Evolutionary conservation across 2,888 invertebrate genomes (phyloP).

Genomic region (Himalopsyche anomala): DNA sequence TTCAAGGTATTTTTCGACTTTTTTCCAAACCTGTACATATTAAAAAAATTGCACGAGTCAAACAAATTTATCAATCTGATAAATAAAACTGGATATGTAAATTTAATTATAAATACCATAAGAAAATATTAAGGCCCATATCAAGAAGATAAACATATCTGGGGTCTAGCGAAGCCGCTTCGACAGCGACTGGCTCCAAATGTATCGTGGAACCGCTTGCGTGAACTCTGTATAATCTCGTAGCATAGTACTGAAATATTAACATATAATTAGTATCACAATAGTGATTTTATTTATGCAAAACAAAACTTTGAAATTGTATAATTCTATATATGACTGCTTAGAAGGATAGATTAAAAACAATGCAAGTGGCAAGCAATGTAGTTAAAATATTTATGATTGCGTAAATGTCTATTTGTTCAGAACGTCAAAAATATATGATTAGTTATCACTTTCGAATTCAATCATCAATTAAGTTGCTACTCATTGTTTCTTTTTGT

Average conservation of each 20-base stretch:
- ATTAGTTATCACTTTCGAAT: too few species aligned
- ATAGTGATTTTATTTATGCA: not conserved
- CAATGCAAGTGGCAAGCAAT: not conserved
- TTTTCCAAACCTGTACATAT: conserved; percentile 79
- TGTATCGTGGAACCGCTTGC: conserved; percentile 91
- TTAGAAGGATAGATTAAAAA: not conserved
- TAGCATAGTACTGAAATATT: conserved; percentile 84
- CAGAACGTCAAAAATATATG: not conserved
- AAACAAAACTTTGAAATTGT: not conserved
- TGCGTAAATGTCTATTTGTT: not conserved
- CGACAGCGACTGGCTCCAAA: conserved; percentile 89
- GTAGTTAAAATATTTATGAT: too few species aligned
- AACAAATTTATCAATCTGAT: not conserved
- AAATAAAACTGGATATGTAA: not conserved
- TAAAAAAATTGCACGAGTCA: not conserved
- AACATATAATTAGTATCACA: not conserved
- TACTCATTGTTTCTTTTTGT: too few species aligned
- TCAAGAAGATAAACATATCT: conserved; percentile 95
- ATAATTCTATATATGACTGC: not conserved
- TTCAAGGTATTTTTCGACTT: conserved; percentile 92
- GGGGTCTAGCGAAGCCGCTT: conserved; percentile 87
- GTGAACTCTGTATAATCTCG: conserved; percentile 92
- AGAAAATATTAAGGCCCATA: conserved; percentile 87
- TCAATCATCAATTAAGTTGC: too few species aligned
- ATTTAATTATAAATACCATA: conserved; percentile 82